Conservation (phyloP, 2,113 vertebrate genomes). For the Solenodon paradoxus region DNA sequence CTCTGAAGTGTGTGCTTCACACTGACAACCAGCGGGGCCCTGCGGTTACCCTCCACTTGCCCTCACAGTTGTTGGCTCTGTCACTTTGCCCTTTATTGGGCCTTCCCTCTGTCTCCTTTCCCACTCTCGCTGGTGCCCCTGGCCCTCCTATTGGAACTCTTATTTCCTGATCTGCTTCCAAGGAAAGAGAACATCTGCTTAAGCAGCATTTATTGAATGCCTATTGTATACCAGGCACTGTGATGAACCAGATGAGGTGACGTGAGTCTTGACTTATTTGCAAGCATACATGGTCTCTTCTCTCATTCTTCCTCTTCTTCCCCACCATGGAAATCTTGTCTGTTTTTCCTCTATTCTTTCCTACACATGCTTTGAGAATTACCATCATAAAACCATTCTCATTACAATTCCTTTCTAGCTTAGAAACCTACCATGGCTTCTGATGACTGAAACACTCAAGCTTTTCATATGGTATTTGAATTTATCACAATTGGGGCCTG, state of each 20-base stretch:
- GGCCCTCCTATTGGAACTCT: not conserved
- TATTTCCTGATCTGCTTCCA: not conserved
- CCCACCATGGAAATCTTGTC: not conserved
- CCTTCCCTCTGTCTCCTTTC: not conserved
- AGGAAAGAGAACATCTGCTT: not conserved
- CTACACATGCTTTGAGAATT: not conserved
- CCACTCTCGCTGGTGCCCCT: not conserved
- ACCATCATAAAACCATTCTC: not conserved
- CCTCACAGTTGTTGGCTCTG: not conserved
- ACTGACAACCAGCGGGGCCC: not conserved
- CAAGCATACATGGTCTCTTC: not conserved
- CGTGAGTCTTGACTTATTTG: not conserved
- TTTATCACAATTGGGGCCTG: accelerated
- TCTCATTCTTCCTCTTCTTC: not conserved
- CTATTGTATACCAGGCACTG: not conserved
- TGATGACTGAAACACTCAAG: not conserved
- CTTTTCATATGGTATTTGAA: not conserved
- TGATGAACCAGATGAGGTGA: not conserved
- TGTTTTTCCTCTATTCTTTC: not conserved
- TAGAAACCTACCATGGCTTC: not conserved
- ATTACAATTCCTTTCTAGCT: not conserved
- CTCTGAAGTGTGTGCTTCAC: not conserved
- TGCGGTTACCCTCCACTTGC: not conserved
- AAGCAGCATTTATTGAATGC: not conserved
- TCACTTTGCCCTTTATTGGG: not conserved